Percentiles rank a stretch among this genome's conserved stretches.
These are phyloP conservation scores for Cricetomys ansorgei DNA, from an alignment of 2,113 vertebrate species.

Conservation along the genomic window DNA sequence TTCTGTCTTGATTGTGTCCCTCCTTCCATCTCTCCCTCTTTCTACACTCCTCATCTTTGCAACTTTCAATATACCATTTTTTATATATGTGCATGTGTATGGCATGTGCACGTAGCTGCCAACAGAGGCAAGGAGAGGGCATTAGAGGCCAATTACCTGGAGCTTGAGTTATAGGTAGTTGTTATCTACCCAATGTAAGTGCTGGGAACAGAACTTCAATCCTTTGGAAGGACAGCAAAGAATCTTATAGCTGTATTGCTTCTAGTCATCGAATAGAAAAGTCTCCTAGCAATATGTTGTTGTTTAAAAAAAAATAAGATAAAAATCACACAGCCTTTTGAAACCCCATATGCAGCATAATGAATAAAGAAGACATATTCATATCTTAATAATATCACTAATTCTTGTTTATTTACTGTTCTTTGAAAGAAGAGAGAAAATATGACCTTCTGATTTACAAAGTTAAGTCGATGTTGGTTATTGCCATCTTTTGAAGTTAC, in stretches of 20 bases:
- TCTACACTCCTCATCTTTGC: no score
- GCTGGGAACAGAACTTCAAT: background rate
- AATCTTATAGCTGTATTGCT: background rate
- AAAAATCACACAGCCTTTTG: background rate
- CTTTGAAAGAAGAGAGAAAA: background rate
- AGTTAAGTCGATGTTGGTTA: background rate
- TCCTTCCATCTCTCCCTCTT: background rate
- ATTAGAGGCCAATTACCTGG: background rate
- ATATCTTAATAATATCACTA: background rate
- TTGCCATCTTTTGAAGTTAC: background rate
- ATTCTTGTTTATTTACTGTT: background rate
- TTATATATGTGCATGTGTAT: background rate
- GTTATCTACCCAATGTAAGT: background rate
- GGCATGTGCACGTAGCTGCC: background rate
- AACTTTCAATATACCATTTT: background rate
- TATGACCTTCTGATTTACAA: background rate
- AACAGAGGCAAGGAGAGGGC: background rate
- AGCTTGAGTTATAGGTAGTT: no score
- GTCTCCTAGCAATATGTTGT: background rate
- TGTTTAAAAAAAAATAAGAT: background rate
- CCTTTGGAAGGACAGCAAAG: background rate
- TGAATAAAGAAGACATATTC: background rate
- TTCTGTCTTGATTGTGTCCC: no score
- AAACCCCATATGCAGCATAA: background rate
- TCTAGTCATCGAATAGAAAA: background rate